A percentile compares a stretch with the other conserved stretches of the same genome.
Evolutionary conservation across 2,113 vertebrate species (phyloP).

Genomic region (Leucopsar rothschildi): DNA sequence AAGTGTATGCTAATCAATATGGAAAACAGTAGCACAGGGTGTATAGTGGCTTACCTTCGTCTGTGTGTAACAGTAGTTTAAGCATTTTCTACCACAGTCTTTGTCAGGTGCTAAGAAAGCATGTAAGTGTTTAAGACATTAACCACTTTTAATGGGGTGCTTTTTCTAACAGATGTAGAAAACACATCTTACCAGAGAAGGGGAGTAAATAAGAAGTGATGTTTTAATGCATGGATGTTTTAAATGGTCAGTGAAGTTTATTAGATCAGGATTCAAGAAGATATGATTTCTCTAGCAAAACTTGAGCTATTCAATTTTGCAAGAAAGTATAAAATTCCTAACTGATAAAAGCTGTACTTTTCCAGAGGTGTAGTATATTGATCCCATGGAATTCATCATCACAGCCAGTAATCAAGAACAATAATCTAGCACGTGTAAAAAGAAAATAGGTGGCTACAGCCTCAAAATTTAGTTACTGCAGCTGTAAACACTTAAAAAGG

Average conservation of each 20-base stretch:
- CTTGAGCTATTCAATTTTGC: background rate
- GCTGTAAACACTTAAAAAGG: background rate
- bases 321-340: background rate
- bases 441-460: background rate
- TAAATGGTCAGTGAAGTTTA: background rate
- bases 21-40: background rate
- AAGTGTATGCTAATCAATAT: background rate
- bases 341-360: background rate
- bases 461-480: background rate
- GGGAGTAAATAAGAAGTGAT: background rate
- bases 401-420: background rate
- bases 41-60: background rate
- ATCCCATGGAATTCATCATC: background rate
- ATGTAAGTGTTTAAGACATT: background rate
- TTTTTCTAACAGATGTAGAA: background rate
- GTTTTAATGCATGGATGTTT: background rate
- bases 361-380: background rate
- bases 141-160: background rate
- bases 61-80: background rate
- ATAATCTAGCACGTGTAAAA: background rate
- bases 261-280: background rate
- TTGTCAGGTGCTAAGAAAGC: background rate
- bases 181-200: background rate
- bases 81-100: background rate
- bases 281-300: background rate